These are phyloP conservation scores for Melanaphis sacchari DNA, from an alignment of 1,140 invertebrate genomes.

Conservation along the genomic window DNA sequence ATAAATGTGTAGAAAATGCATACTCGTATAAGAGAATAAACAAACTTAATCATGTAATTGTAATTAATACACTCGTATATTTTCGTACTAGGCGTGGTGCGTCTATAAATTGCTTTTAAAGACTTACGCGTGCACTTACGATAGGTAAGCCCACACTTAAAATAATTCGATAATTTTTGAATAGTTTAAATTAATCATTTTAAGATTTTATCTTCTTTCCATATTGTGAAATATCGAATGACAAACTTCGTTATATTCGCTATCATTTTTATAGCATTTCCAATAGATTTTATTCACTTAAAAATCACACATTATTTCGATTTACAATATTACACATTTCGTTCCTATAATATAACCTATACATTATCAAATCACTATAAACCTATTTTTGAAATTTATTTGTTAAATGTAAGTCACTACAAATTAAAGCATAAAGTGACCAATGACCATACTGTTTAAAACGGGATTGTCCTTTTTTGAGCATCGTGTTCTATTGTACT, in stretches of 20 bases:
- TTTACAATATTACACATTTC: too few species aligned
- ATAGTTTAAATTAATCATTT: background rate
- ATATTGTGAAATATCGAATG: background rate
- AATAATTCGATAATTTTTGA: background rate
- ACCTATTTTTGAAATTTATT: background rate
- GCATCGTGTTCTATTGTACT: too few species aligned
- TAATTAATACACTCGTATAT: background rate
- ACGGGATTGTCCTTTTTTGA: too few species aligned
- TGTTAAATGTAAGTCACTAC: background rate
- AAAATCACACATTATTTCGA: background rate
- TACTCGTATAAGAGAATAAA: too few species aligned
- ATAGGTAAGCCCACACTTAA: background rate
- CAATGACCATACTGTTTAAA: too few species aligned
- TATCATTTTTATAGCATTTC: background rate
- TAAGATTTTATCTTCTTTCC: background rate
- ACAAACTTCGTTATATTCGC: background rate
- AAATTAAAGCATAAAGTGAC: too few species aligned
- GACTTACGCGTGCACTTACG: background rate
- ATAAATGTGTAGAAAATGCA: background rate
- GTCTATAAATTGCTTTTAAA: background rate
- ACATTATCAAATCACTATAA: background rate
- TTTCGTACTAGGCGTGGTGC: background rate
- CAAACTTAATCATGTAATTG: background rate
- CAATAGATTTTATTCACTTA: background rate
- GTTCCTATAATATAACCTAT: background rate